Evolutionary conservation across 2,113 vertebrate species (phyloP).

Genomic region (Chauna torquata): DNA sequence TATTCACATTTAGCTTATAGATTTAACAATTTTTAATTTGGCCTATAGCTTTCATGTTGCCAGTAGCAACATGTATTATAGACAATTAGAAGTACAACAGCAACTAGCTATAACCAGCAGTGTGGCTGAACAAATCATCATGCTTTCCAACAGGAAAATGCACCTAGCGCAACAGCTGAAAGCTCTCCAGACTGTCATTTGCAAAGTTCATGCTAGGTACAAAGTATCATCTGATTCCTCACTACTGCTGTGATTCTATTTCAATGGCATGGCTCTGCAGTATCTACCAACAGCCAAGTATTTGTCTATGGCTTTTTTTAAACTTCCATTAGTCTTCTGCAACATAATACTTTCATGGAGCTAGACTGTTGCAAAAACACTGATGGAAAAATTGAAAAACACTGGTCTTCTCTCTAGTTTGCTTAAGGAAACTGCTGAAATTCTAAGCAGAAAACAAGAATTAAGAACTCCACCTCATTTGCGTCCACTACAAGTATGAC

Average conservation of each 20-base stretch:
- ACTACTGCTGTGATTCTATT: background rate
- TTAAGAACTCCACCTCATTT: conserved; percentile 86
- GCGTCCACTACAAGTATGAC: conserved; percentile 95
- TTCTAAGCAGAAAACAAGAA: background rate
- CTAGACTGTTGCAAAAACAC: background rate
- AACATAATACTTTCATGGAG: background rate
- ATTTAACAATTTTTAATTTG: background rate
- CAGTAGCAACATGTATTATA: background rate
- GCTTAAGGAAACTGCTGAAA: background rate
- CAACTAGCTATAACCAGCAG: background rate
- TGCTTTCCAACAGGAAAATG: background rate
- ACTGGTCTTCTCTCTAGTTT: background rate
- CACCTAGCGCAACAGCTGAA: background rate
- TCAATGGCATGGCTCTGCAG: background rate
- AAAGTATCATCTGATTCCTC: background rate
- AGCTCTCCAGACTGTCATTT: background rate
- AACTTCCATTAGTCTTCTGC: background rate
- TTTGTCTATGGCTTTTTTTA: background rate
- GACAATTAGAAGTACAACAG: background rate
- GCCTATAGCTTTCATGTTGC: background rate
- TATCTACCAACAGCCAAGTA: background rate
- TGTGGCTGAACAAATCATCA: background rate
- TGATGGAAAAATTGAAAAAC: background rate
- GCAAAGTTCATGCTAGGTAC: background rate
- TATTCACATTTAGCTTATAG: background rate